phyloP scores from a whole-genome alignment of 2,888 invertebrate species.

The Augiades crinisus region DNA sequence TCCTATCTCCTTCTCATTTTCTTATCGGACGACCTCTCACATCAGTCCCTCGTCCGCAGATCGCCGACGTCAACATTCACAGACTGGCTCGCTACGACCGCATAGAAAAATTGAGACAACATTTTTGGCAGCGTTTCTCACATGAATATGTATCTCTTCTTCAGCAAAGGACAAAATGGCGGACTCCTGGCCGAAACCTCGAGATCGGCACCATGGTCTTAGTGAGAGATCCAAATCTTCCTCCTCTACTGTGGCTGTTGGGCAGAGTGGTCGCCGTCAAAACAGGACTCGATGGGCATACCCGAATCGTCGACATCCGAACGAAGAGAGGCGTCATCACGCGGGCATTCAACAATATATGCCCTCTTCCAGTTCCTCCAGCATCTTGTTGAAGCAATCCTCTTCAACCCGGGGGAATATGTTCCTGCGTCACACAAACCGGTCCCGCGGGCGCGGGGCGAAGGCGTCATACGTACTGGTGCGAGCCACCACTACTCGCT shows the following conservation, averaged over 20 bases:
- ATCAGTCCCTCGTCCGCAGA: conserved; percentile 28
- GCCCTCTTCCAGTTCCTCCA: conserved; percentile 5
- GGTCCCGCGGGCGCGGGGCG: not conserved
- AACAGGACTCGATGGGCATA: conserved; percentile 17
- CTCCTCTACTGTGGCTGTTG: conserved; percentile 26
- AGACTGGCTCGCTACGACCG: conserved; percentile 24
- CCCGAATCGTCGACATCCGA: conserved; percentile 20
- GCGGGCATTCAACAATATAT: conserved; percentile 8
- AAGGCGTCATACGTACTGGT: too few species aligned
- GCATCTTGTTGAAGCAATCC: not conserved
- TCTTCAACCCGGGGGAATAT: conserved; percentile 32
- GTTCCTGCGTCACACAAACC: conserved; percentile 7
- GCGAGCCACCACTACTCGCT: too few species aligned
- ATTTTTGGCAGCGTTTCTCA: conserved; percentile 27
- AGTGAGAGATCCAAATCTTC: conserved; percentile 19
- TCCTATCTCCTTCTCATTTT: conserved; percentile 27
- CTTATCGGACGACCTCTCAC: conserved; percentile 29
- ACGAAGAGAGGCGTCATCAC: conserved; percentile 5
- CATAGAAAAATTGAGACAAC: conserved; percentile 26
- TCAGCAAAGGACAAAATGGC: conserved; percentile 26
- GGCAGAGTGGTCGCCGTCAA: conserved; percentile 19
- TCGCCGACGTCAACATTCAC: conserved; percentile 18
- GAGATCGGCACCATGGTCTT: conserved; percentile 17
- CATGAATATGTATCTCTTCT: conserved; percentile 25
- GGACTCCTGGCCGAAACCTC: not conserved